phyloP scores from a whole-genome alignment of 1,140 invertebrate species.

The Marisa cornuarietis region DNA sequence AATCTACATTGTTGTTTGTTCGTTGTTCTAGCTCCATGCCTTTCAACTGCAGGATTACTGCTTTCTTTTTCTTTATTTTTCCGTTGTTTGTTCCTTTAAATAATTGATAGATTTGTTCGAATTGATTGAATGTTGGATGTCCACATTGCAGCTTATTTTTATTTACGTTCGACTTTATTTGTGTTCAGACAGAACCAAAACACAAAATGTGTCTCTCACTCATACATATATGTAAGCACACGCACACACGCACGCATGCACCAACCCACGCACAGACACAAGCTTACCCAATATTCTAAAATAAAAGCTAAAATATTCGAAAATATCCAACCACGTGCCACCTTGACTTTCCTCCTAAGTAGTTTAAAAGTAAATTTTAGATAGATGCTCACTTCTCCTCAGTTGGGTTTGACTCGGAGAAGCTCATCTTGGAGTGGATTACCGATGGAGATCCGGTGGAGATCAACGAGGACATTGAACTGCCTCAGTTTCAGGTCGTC shows the following conservation, averaged over 20 bases:
- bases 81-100: background rate
- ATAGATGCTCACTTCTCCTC: background rate
- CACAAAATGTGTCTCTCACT: background rate
- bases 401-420: slow-evolving; percentile 24
- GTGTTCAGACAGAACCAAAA: too few relatives aligned
- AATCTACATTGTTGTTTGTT: background rate
- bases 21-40: background rate
- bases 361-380: background rate
- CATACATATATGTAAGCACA: background rate
- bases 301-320: background rate
- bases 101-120: too few relatives aligned
- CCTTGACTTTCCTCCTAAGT: background rate
- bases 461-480: slow-evolving; percentile 17
- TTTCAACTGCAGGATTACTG: background rate
- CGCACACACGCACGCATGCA: background rate
- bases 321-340: background rate
- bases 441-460: slow-evolving; percentile 18
- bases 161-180: too few relatives aligned
- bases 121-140: too few relatives aligned
- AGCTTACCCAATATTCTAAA: background rate
- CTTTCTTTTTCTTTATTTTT: background rate
- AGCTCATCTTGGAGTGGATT: slow-evolving; percentile 20
- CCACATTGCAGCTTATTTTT: too few relatives aligned
- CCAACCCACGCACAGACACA: slow-evolving; percentile 3
- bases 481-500: slow-evolving; percentile 26